Evolutionary conservation across 92 coral and sea anemone genomes (phyloP).

Genomic region (Porites cylindrica): DNA sequence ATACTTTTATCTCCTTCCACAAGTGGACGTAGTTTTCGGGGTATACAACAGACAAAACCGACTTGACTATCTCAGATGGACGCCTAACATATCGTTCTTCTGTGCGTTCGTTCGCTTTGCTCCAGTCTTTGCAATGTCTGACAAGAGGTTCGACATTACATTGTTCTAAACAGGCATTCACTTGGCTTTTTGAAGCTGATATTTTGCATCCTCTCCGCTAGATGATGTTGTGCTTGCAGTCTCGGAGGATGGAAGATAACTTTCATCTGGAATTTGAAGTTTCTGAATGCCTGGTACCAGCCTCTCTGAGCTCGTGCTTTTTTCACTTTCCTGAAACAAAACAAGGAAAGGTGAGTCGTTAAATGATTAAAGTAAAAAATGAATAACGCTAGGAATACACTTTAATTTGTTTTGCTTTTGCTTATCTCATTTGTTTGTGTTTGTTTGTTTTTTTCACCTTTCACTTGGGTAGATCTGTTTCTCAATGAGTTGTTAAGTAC

Average conservation of each 20-base stretch:
- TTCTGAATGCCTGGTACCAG: slow-evolving; percentile 10
- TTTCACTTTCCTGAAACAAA: slow-evolving; percentile 40
- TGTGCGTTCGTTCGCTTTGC: slow-evolving; percentile 42
- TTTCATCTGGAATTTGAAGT: slow-evolving; percentile 31
- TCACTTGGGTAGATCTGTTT: too few relatives aligned
- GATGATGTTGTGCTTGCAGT: slow-evolving; percentile 30
- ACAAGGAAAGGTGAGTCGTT: not conserved
- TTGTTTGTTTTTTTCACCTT: too few relatives aligned
- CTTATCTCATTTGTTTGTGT: too few relatives aligned
- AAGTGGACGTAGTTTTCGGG: slow-evolving; percentile 29
- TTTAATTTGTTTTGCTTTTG: too few relatives aligned
- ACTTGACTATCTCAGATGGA: slow-evolving; percentile 31
- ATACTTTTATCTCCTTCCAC: slow-evolving; percentile 31
- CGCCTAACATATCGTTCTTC: not conserved
- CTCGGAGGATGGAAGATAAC: slow-evolving; percentile 16
- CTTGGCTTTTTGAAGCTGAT: slow-evolving; percentile 12
- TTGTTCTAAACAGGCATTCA: slow-evolving; percentile 20
- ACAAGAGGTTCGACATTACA: slow-evolving; percentile 20
- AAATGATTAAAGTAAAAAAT: too few relatives aligned
- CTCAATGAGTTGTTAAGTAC: too few relatives aligned
- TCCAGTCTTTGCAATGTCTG: not conserved
- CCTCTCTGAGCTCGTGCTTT: slow-evolving; percentile 29
- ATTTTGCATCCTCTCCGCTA: slow-evolving; percentile 2
- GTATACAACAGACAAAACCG: slow-evolving; percentile 35
- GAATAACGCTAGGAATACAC: too few relatives aligned